These are phyloP conservation scores for Charanyca ferruginea DNA, from an alignment of 2,888 invertebrate genomes.

Conservation along the genomic window DNA sequence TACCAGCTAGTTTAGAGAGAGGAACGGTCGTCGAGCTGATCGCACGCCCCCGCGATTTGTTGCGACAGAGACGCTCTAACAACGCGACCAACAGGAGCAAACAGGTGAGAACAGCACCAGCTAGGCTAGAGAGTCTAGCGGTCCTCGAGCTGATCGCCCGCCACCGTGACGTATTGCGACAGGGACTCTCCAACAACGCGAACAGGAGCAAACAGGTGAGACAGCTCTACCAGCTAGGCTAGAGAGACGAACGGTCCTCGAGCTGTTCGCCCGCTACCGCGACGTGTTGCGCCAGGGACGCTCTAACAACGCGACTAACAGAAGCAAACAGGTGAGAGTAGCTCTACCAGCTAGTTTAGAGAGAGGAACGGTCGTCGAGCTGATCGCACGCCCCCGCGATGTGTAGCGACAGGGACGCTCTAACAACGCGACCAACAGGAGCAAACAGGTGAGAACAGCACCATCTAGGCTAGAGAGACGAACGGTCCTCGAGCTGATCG, in stretches of 20 bases:
- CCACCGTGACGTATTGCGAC: slow-evolving; percentile 83
- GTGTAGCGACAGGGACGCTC: slow-evolving; percentile 90
- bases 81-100: slow-evolving; percentile 90
- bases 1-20: slow-evolving; percentile 89
- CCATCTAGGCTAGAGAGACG: no score
- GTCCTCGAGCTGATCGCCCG: no score
- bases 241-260: no score
- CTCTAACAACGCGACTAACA: slow-evolving; percentile 90
- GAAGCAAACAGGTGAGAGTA: no score
- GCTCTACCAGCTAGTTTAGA: slow-evolving; percentile 89
- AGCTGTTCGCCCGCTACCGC: no score
- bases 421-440: slow-evolving; percentile 90
- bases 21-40: slow-evolving; percentile 88
- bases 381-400: slow-evolving; percentile 88
- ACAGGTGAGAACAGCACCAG: slow-evolving; percentile 71
- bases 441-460: slow-evolving; percentile 80
- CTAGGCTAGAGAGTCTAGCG: no score
- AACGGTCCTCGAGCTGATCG: no score
- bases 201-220: slow-evolving; percentile 87
- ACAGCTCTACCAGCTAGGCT: background rate
- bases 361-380: slow-evolving; percentile 88
- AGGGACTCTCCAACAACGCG: slow-evolving; percentile 90
- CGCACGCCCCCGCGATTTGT: slow-evolving; percentile 87
- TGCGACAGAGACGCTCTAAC: slow-evolving; percentile 90
- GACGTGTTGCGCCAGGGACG: no score